phyloP scores from a whole-genome alignment of 37 sponge, comb jelly and placozoan genomes.

The Spongilla lacustris region DNA sequence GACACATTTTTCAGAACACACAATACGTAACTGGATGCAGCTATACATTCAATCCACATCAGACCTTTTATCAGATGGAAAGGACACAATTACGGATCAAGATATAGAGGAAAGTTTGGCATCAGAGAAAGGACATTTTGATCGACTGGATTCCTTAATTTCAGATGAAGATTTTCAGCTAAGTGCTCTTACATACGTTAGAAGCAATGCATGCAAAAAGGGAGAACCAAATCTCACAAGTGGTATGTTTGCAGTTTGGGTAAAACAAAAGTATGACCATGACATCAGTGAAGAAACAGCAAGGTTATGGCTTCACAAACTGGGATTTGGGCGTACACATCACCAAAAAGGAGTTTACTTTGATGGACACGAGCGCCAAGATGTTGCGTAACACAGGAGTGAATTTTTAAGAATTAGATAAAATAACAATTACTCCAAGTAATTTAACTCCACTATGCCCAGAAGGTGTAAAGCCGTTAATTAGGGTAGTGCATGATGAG shows the following conservation, averaged over 20 bases:
- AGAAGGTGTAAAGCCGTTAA: constrained; percentile 1
- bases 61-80: no score
- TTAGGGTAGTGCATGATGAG: constrained; percentile 63
- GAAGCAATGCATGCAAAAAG: constrained; percentile 19
- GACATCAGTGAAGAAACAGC: constrained; percentile 37
- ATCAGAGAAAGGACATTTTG: constrained; percentile 2
- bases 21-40: constrained; percentile 9
- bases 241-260: constrained; percentile 15
- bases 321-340: constrained; percentile 26
- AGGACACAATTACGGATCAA: neutral
- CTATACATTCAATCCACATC: neutral
- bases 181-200: constrained; percentile 25
- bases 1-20: constrained; percentile 1
- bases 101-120: constrained; percentile 4
- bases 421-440: neutral
- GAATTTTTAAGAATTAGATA: constrained; percentile 2
- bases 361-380: constrained; percentile 66
- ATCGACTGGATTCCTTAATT: neutral
- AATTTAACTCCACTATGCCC: neutral
- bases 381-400: constrained; percentile 38
- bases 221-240: constrained; percentile 62
- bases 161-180: constrained; percentile 29
- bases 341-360: constrained; percentile 45
- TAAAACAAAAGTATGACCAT: neutral
- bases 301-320: constrained; percentile 15